Percentiles rank a stretch among this genome's conserved stretches.
Evolutionary conservation across 2,113 vertebrate species (phyloP).

Genomic region (Hydrochoerus hydrochaeris): DNA sequence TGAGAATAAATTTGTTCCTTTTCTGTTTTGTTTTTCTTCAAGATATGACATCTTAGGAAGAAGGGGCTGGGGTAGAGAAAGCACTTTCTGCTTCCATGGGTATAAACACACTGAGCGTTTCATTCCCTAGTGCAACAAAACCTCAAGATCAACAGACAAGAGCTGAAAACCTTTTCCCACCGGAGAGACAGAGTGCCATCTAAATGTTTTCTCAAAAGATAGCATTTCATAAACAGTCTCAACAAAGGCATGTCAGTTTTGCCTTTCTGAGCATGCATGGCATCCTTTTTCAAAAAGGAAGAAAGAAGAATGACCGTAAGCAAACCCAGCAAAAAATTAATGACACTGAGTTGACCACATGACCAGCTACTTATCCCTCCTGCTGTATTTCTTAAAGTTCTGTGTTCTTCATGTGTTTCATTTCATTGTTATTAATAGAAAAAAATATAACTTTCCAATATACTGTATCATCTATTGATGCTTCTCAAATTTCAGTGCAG

Average conservation of each 20-base stretch:
- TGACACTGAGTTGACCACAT: conserved; percentile 74
- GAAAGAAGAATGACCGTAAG: conserved; percentile 14
- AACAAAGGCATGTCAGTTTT: conserved; percentile 70
- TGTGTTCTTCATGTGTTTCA: neutral
- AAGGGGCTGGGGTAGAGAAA: conserved; percentile 74
- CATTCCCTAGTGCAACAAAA: conserved; percentile 82
- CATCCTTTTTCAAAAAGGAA: conserved; percentile 50
- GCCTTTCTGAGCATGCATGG: neutral
- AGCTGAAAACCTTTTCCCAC: conserved; percentile 84
- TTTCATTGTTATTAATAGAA: conserved; percentile 22
- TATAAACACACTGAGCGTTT: conserved; percentile 79
- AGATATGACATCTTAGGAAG: conserved; percentile 85
- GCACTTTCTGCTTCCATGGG: conserved; percentile 82
- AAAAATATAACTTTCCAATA: neutral
- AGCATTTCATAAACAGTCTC: conserved; percentile 76
- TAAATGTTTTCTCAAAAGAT: conserved; percentile 82
- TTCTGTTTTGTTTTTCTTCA: conserved; percentile 87
- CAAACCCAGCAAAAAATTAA: conserved; percentile 80
- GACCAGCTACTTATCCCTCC: conserved; percentile 45
- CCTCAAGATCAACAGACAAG: conserved; percentile 85
- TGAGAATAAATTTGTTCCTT: conserved; percentile 87
- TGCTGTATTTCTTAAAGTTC: conserved; percentile 55
- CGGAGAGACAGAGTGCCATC: conserved; percentile 81
- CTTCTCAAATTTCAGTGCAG: neutral
- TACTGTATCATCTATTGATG: neutral